These are phyloP conservation scores for Smittia aterrima DNA, from an alignment of 2,888 invertebrate genomes.

Conservation along the genomic window DNA sequence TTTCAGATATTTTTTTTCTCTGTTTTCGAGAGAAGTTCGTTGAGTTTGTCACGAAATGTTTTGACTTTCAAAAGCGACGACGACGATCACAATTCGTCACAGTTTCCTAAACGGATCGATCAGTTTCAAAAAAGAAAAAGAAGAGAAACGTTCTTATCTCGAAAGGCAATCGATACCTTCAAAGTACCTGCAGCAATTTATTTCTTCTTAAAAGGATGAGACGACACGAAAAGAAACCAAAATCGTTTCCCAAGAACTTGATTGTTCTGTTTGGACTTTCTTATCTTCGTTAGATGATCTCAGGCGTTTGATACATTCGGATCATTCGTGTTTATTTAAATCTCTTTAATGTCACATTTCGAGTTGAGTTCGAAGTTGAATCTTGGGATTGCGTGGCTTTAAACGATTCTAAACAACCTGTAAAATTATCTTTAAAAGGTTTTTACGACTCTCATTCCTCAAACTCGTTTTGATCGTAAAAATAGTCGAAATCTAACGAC, in stretches of 20 bases:
- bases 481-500: background rate
- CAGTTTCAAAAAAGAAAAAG: background rate
- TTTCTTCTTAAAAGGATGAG: background rate
- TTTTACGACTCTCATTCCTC: background rate
- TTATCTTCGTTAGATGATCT: conserved; percentile 32
- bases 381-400: background rate
- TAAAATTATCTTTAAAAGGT: background rate
- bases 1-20: background rate
- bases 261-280: conserved; percentile 32
- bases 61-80: background rate
- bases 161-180: background rate
- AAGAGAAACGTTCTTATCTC: background rate
- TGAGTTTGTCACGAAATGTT: background rate
- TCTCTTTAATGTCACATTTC: background rate
- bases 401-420: background rate
- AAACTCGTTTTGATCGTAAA: conserved; percentile 12
- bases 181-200: conserved; percentile 12
- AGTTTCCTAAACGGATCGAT: background rate
- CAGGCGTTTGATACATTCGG: background rate
- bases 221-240: background rate
- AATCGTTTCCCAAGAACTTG: conserved; percentile 17
- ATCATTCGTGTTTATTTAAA: background rate
- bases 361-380: background rate
- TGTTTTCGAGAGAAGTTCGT: background rate
- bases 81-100: conserved; percentile 5